Evolutionary conservation across 2,888 invertebrate species (phyloP).

Genomic region (Piscicola geometra): DNA sequence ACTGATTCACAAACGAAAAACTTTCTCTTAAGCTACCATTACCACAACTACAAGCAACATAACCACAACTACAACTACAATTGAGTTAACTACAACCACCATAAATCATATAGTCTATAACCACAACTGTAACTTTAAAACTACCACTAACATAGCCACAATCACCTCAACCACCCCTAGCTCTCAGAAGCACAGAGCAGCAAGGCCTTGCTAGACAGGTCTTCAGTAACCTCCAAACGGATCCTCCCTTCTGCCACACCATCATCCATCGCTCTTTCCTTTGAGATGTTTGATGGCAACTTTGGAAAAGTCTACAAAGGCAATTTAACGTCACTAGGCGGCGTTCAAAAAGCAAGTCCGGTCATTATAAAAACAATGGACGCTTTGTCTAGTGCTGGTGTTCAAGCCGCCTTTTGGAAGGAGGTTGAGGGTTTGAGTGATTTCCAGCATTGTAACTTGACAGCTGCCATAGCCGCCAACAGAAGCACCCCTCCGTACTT

Average conservation of each 20-base stretch:
- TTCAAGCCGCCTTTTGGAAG: constrained; percentile 74
- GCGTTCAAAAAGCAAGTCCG: constrained; percentile 69
- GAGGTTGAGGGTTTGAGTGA: constrained; percentile 93
- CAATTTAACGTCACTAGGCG: constrained; percentile 63
- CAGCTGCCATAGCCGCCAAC: constrained; percentile 86
- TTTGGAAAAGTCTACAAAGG: constrained; percentile 97
- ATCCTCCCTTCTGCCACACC: constrained; percentile 79
- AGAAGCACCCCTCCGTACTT: constrained; percentile 80
- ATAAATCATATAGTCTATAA: no score
- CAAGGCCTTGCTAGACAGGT: background rate
- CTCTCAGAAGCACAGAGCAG: background rate
- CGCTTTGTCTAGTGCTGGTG: no score
- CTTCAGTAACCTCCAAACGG: constrained; percentile 47
- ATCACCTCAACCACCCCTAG: background rate
- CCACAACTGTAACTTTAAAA: no score
- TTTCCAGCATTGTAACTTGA: constrained; percentile 88
- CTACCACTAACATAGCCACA: background rate
- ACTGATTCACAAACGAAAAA: no score
- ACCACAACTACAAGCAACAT: no score
- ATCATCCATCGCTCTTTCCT: constrained; percentile 63
- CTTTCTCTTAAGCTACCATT: no score
- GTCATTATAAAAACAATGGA: constrained; percentile 91
- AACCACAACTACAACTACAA: no score
- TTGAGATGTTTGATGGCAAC: constrained; percentile 63
- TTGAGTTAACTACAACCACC: no score